phyloP scores from a whole-genome alignment of 2,113 vertebrate genomes.

The Tamias sibiricus region DNA sequence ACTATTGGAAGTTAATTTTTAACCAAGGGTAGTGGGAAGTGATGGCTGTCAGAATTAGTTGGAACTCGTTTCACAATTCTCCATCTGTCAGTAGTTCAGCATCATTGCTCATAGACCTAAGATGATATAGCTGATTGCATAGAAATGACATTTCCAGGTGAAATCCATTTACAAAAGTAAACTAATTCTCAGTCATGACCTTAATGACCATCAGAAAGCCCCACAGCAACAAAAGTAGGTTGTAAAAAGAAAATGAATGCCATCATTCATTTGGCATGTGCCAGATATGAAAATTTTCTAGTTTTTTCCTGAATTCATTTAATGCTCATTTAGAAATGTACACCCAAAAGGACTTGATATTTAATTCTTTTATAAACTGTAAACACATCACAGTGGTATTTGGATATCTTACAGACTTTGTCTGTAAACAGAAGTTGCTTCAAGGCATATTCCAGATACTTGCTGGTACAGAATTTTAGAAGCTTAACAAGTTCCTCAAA shows the following conservation, averaged over 20 bases:
- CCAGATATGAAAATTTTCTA: slow-evolving; percentile 42
- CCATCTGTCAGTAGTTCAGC: slow-evolving; percentile 75
- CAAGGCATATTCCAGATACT: slow-evolving; percentile 68
- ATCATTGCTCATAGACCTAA: slow-evolving; percentile 65
- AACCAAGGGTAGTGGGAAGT: slow-evolving; percentile 68
- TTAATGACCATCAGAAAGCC: slow-evolving; percentile 32
- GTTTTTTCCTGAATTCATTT: slow-evolving; percentile 15
- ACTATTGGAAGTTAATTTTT: slow-evolving; percentile 73
- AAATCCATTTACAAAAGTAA: slow-evolving; percentile 69
- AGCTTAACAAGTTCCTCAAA: slow-evolving; percentile 69
- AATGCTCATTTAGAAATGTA: slow-evolving; percentile 72
- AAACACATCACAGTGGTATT: slow-evolving; percentile 76
- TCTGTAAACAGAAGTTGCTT: slow-evolving; percentile 77
- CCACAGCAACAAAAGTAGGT: background rate
- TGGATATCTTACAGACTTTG: slow-evolving; percentile 75
- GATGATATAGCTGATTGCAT: slow-evolving; percentile 58
- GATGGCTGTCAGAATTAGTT: slow-evolving; percentile 78
- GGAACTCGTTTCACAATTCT: slow-evolving; percentile 72
- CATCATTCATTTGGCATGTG: slow-evolving; percentile 39
- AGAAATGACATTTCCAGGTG: slow-evolving; percentile 75
- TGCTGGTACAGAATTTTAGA: slow-evolving; percentile 70
- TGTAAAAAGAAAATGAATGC: slow-evolving; percentile 30
- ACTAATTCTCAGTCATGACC: slow-evolving; percentile 45
- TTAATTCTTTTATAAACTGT: slow-evolving; percentile 67
- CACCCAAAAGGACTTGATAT: slow-evolving; percentile 63